Evolutionary conservation across 2,797 vertebrate species (phyloP), one percentile per base, ranked within the genome.

Genomic region (Falco columbarius): DNA sequence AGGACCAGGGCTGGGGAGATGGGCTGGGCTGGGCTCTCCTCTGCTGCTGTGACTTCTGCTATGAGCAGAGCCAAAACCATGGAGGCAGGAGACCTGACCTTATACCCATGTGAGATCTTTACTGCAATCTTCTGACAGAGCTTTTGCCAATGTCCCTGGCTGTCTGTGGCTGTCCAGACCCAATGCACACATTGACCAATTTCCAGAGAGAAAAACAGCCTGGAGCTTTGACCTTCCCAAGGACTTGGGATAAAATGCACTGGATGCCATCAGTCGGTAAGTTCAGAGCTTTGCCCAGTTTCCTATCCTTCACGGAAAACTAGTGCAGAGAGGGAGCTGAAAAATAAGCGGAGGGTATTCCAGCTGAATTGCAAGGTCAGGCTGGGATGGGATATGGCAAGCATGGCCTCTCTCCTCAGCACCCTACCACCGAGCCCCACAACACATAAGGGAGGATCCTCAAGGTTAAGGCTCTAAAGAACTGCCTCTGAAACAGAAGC

Each of bases 131-230:
- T 15, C 63, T 86, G 46, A 38, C 63, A 66, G 21, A 68, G 38
- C 40, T 49, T 70, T 66, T 71, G 80, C 20, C 67, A 51, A 7
- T 4, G 17, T 6, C 83, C n/a, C 75, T 6, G 14, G 14, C 40
- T 72, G 40, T 22, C 85, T 32, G 23, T 18, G 44, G 59, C 72
- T 92, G 51, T 84, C 52, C 86, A 86, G 56, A 27, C 32, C 22
- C 19, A 63, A 51, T 16, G 40, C 1, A 1, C 27, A 46, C 0
- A 0, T 42, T 56, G 54, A 49, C 5, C 16, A 49, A 67, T 70
- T 51, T 70, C 70, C 66, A 84, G 62, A 38, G 40, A 6, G 3
- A 72, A 93, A 92, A 56, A 30, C 8, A 24, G 17, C 73, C 46
- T 19, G 42, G 12, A 81, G 40, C 34, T 40, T 58, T 38, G 40